Evolutionary conservation across 2,113 vertebrate genomes (phyloP).

Genomic region (Anthoscopus minutus): DNA sequence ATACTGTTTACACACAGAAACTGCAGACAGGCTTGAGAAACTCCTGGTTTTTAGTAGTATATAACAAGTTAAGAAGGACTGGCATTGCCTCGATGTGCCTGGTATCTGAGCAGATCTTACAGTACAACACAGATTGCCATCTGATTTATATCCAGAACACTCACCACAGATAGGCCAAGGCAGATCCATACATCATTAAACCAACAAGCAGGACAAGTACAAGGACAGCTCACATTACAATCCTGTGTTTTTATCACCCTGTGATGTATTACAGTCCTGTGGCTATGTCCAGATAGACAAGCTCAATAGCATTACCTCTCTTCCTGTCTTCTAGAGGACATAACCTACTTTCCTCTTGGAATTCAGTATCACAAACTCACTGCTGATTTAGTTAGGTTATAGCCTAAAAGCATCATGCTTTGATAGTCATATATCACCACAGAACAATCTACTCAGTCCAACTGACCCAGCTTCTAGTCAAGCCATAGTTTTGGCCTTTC

Average conservation of each 20-base stretch:
- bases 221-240: background rate
- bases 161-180: background rate
- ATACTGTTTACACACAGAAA: background rate
- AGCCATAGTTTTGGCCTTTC: background rate
- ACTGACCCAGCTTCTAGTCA: background rate
- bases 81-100: background rate
- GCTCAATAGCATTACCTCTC: background rate
- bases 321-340: background rate
- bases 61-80: background rate
- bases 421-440: background rate
- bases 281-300: background rate
- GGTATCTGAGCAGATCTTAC: background rate
- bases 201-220: background rate
- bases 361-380: background rate
- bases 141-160: background rate
- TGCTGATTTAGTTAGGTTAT: background rate
- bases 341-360: background rate
- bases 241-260: background rate
- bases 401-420: background rate
- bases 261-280: background rate
- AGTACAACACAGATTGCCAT: background rate
- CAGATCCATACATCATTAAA: background rate
- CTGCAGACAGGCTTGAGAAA: background rate
- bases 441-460: background rate
- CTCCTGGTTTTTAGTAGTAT: accelerated